A percentile compares a stretch with the other conserved stretches of the same genome.
These are phyloP conservation scores for Eueremaeus valkanovi DNA, from an alignment of 2,888 invertebrate species.

Conservation along the genomic window DNA sequence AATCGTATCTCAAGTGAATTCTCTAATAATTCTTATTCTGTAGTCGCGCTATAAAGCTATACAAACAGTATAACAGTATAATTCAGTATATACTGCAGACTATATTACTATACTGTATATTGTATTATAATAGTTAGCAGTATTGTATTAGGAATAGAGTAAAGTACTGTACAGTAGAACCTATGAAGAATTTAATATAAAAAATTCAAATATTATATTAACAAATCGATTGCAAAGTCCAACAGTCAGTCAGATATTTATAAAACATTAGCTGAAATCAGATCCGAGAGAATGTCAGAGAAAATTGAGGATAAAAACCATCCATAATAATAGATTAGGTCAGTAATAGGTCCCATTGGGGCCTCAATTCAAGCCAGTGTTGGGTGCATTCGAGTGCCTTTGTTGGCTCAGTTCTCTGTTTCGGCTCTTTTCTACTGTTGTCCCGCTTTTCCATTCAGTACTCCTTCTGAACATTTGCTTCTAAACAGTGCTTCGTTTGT, in stretches of 20 bases:
- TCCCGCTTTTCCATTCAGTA: not conserved
- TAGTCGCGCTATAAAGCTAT: no score
- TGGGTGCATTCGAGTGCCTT: not conserved
- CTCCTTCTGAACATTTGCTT: not conserved
- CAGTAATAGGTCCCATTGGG: constrained; percentile 33
- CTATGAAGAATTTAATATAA: no score
- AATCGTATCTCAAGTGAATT: no score
- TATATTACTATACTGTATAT: no score
- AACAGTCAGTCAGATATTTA: constrained; percentile 31
- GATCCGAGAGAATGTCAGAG: not conserved
- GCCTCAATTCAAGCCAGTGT: constrained; percentile 9
- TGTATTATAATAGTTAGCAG: no score
- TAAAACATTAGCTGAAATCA: constrained; percentile 25
- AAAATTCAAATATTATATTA: not conserved
- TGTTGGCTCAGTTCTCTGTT: not conserved
- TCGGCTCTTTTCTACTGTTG: not conserved
- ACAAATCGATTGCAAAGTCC: constrained; percentile 31
- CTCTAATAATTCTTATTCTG: no score
- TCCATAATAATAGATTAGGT: constrained; percentile 6
- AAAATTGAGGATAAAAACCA: constrained; percentile 13
- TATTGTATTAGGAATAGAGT: no score
- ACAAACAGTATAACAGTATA: no score
- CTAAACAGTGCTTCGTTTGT: not conserved
- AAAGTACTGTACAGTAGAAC: no score
- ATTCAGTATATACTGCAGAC: no score